phyloP scores from a whole-genome alignment of 53 echinoderm and acorn worm species.

The Crossaster papposus region DNA sequence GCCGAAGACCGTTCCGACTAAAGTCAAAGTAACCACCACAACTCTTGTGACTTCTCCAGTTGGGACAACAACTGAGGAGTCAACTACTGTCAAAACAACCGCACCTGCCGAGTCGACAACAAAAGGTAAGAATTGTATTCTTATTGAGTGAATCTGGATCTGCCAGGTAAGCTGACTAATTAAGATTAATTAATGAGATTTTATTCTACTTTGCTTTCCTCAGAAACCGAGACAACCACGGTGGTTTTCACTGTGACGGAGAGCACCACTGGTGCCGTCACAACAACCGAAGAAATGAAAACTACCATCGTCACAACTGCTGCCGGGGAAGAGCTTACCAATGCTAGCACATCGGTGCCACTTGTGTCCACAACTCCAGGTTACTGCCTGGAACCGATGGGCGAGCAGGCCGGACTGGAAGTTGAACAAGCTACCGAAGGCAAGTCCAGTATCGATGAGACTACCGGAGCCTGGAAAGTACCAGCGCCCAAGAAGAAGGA shows the following conservation, averaged over 20 bases:
- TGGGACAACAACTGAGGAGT: slow-evolving; percentile 6
- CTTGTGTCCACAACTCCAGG: slow-evolving; percentile 14
- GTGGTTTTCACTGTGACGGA: slow-evolving; percentile 3
- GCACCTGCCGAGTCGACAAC: background rate
- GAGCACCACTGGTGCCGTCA: slow-evolving; percentile 9
- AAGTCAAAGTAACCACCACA: slow-evolving; percentile 14
- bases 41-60: slow-evolving; percentile 7
- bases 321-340: slow-evolving; percentile 8
- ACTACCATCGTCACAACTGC: background rate
- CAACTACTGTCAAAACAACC: slow-evolving; percentile 3
- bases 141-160: too few species aligned
- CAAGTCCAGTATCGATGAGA: background rate
- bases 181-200: background rate
- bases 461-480: background rate
- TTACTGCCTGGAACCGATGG: slow-evolving; percentile 4
- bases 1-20: background rate
- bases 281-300: background rate
- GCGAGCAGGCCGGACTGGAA: background rate
- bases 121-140: background rate
- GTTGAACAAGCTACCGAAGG: background rate
- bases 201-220: background rate
- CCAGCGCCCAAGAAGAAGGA: background rate
- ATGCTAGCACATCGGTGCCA: background rate
- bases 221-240: background rate
- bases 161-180: too few species aligned